These are phyloP conservation scores for Anas platyrhynchos DNA, from an alignment of 2,113 vertebrate genomes.

Conservation along the genomic window DNA sequence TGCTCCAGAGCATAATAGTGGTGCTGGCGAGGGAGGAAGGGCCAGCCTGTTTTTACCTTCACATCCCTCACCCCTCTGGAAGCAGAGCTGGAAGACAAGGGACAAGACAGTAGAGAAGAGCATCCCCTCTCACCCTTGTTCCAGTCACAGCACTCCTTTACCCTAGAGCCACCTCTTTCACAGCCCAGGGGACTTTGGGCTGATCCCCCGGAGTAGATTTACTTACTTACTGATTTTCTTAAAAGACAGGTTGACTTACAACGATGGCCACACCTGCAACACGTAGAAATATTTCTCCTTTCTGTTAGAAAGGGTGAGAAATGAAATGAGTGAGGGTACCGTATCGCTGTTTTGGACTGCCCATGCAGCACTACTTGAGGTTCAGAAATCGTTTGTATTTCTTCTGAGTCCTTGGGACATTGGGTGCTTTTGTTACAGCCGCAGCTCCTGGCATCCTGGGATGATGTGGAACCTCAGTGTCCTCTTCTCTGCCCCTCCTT, in stretches of 20 bases:
- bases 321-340: neutral
- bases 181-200: neutral
- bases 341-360: neutral
- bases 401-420: neutral
- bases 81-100: neutral
- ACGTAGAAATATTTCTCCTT: neutral
- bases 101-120: neutral
- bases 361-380: neutral
- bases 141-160: conserved; percentile 19
- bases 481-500: neutral
- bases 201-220: neutral
- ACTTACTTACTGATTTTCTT: neutral
- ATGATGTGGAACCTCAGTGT: neutral
- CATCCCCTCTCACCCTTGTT: neutral
- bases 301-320: neutral
- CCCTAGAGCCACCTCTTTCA: neutral
- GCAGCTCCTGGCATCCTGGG: rapidly evolving
- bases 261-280: neutral
- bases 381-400: neutral
- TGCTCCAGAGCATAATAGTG: neutral
- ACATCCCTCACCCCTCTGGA: neutral
- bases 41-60: neutral
- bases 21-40: rapidly evolving
- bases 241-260: neutral
- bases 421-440: neutral